These are phyloP conservation scores for Drosophila biarmipes DNA, from an alignment of 1,140 invertebrate genomes.

Conservation along the genomic window DNA sequence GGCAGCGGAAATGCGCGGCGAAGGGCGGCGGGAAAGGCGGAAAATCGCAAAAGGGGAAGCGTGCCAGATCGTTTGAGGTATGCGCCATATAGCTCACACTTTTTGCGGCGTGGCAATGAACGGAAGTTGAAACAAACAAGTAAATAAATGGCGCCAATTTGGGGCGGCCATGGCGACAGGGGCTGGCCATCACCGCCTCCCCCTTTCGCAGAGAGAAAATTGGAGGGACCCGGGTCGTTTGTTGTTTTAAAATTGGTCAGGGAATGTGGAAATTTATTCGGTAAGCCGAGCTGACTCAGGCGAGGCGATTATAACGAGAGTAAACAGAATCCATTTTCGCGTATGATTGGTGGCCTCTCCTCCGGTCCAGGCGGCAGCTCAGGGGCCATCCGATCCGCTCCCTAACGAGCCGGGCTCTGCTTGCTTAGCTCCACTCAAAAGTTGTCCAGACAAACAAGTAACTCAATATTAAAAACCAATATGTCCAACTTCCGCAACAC, in stretches of 20 bases:
- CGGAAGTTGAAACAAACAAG: conserved; percentile 83
- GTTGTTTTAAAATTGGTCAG: conserved; percentile 73
- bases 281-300: conserved; percentile 76
- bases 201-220: neutral
- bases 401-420: conserved; percentile 36
- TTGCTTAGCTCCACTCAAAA: conserved; percentile 50
- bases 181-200: too few species aligned
- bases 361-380: neutral
- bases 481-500: conserved; percentile 67
- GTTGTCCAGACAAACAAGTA: conserved; percentile 62
- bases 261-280: conserved; percentile 66
- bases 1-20: conserved; percentile 74
- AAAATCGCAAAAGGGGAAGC: neutral
- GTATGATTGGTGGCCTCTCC: conserved; percentile 72
- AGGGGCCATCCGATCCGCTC: conserved; percentile 39
- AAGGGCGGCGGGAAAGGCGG: neutral
- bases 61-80: conserved; percentile 57
- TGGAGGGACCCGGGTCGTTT: conserved; percentile 39
- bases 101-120: conserved; percentile 82
- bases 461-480: conserved; percentile 82
- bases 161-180: conserved; percentile 52
- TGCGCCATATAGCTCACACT: conserved; percentile 65
- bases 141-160: conserved; percentile 83
- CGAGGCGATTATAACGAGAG: conserved; percentile 79
- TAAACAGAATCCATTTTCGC: conserved; percentile 82